Evolutionary conservation across 2,888 invertebrate species (phyloP).

Genomic region (Myopa testacea): DNA sequence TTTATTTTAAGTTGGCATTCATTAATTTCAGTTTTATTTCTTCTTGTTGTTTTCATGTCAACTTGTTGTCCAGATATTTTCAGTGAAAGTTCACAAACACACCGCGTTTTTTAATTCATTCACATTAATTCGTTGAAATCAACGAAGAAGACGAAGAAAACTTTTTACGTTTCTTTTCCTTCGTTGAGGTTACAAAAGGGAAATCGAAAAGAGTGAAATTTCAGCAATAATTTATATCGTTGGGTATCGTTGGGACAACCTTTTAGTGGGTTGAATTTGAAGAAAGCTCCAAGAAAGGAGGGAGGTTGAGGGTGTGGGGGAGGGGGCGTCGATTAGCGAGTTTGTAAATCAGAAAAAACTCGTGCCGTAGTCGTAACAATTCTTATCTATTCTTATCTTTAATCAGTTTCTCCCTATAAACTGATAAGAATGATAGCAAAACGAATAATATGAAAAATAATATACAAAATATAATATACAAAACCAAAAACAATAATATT

Average conservation of each 20-base stretch:
- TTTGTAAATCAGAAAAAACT: not conserved
- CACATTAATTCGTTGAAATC: constrained; percentile 1
- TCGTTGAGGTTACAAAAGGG: constrained; percentile 5
- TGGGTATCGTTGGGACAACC: not conserved
- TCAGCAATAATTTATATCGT: not conserved
- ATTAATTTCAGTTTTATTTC: not conserved
- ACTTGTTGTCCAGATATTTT: constrained; percentile 22
- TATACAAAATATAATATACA: no score
- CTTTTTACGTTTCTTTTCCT: not conserved
- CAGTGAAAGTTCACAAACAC: constrained; percentile 21
- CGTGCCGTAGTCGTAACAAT: not conserved
- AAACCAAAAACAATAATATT: no score
- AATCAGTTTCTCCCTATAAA: no score
- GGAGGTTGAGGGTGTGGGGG: not conserved
- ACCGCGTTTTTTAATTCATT: not conserved
- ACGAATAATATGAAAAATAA: no score
- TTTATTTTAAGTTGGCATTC: not conserved
- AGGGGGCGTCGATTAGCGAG: not conserved
- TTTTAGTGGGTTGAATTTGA: no score
- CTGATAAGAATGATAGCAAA: no score
- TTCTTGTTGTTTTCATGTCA: constrained; percentile 2
- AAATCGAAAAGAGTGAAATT: constrained; percentile 17
- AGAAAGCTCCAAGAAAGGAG: not conserved
- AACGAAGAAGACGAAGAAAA: not conserved
- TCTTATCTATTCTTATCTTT: constrained; percentile 1